Evolutionary conservation across 2,888 invertebrate genomes (phyloP).

Genomic region (Catocala fraxini): DNA sequence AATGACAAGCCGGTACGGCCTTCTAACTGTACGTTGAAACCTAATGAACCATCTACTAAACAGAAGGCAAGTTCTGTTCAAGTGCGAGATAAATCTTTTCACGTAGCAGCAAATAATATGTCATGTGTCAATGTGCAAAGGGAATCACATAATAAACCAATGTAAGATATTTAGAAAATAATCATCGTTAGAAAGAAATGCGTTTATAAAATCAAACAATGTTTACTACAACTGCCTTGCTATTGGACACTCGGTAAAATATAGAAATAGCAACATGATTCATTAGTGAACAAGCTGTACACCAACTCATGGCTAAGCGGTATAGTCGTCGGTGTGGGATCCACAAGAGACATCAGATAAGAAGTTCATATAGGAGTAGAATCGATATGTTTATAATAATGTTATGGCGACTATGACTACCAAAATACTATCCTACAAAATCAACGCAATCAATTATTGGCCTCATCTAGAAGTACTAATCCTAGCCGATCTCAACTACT

Average conservation of each 20-base stretch:
- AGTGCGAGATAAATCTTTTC: constrained; percentile 5
- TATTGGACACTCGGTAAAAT: constrained; percentile 5
- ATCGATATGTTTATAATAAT: constrained; percentile 17
- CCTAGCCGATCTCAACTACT: constrained; percentile 11
- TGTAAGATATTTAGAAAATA: constrained; percentile 20
- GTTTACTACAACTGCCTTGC: constrained; percentile 9
- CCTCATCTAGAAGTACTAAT: constrained; percentile 18
- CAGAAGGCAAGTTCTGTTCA: no score
- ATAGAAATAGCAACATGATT: constrained; percentile 5
- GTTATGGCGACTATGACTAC: constrained; percentile 33
- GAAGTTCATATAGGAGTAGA: constrained; percentile 20
- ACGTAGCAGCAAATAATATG: constrained; percentile 14
- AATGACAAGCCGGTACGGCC: no score
- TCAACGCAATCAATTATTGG: constrained; percentile 18
- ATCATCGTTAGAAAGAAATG: not conserved
- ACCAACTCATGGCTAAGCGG: constrained; percentile 20
- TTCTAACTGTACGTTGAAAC: no score
- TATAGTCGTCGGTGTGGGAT: constrained; percentile 20
- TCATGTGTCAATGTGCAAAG: constrained; percentile 14
- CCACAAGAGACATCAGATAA: constrained; percentile 17
- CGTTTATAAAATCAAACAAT: not conserved
- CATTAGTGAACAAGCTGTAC: constrained; percentile 27
- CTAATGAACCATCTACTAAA: no score
- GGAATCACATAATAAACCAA: constrained; percentile 32
- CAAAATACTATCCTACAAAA: constrained; percentile 25